Conservation (phyloP, 1,140 invertebrate genomes). For the Drosophila lacteicornis region DNA sequence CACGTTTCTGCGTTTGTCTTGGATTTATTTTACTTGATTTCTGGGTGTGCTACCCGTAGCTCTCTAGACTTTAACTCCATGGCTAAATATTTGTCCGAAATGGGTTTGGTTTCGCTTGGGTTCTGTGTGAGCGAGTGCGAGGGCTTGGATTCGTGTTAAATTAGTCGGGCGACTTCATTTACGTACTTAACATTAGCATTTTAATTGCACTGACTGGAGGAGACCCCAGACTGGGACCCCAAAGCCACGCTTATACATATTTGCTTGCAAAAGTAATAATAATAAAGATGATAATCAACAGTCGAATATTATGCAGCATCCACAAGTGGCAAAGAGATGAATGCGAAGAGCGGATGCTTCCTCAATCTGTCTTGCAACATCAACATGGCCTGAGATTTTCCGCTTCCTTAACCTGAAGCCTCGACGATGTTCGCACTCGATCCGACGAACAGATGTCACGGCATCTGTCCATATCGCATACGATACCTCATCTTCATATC, state of each 20-base stretch:
- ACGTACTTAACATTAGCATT: conserved; percentile 56
- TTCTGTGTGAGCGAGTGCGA: conserved; percentile 10
- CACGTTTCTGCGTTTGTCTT: conserved; percentile 28
- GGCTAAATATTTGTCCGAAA: conserved; percentile 65
- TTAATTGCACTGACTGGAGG: conserved; percentile 49
- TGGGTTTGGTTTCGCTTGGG: conserved; percentile 38
- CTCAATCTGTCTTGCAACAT: conserved; percentile 64
- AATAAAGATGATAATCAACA: conserved; percentile 40
- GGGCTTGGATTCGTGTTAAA: conserved; percentile 50
- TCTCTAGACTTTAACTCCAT: conserved; percentile 17
- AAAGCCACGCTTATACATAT: conserved; percentile 16
- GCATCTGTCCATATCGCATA: conserved; percentile 48
- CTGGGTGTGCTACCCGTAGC: conserved; percentile 52
- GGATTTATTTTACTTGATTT: conserved; percentile 29
- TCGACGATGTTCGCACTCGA: conserved; percentile 58
- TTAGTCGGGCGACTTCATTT: conserved; percentile 57
- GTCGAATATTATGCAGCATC: conserved; percentile 41
- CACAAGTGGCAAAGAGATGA: conserved; percentile 36
- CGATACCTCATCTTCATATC: conserved; percentile 9
- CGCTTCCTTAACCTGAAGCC: conserved; percentile 74
- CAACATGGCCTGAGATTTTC: conserved; percentile 41
- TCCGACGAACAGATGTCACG: conserved; percentile 49
- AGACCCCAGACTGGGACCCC: conserved; percentile 7
- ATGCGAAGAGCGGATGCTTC: conserved; percentile 56
- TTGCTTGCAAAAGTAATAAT: conserved; percentile 27